A percentile compares a stretch with the other conserved stretches of the same genome.
These are phyloP conservation scores for Sitophilus oryzae DNA, from an alignment of 1,140 invertebrate genomes.

Conservation along the genomic window DNA sequence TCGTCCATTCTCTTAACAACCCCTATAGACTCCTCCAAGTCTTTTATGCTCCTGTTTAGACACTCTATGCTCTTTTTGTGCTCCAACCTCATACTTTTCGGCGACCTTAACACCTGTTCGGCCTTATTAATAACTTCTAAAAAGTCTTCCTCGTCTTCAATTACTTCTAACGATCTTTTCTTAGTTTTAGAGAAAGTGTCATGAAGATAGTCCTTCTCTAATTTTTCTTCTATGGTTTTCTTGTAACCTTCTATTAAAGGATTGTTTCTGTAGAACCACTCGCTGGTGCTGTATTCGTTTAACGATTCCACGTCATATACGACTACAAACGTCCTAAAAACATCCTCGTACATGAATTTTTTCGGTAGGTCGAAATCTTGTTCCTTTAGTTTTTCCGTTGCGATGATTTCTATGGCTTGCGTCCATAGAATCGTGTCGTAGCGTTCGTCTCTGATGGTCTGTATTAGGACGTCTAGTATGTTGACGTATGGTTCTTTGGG, in stretches of 20 bases:
- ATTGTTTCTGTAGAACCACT: conserved; percentile 40
- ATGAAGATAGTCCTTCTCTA: conserved; percentile 8
- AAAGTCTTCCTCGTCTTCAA: conserved; percentile 5
- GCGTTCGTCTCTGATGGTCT: conserved; percentile 22
- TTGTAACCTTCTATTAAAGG: conserved; percentile 29
- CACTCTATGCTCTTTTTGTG: conserved; percentile 11
- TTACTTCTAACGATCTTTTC: conserved; percentile 8
- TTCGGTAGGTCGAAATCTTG: conserved; percentile 26
- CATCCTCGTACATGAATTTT: conserved; percentile 21
- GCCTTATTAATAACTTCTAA: conserved; percentile 13
- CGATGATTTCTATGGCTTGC: conserved; percentile 34
- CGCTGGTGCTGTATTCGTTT: conserved; percentile 20
- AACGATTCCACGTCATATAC: conserved; percentile 34
- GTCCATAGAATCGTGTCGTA: conserved; percentile 34
- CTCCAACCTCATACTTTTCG: conserved; percentile 14
- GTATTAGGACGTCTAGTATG: conserved; percentile 28
- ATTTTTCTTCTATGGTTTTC: conserved; percentile 19
- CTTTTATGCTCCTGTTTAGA: conserved; percentile 17
- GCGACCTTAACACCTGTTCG: conserved; percentile 17
- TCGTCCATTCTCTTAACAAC: conserved; percentile 19
- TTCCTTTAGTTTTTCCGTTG: conserved; percentile 31
- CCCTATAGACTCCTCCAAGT: conserved; percentile 19
- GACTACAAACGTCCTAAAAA: conserved; percentile 36
- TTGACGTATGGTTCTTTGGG: conserved; percentile 26
- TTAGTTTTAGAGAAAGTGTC: not conserved